phyloP scores from a whole-genome alignment of 2,888 invertebrate genomes.

The Drosophila nr. fundita region DNA sequence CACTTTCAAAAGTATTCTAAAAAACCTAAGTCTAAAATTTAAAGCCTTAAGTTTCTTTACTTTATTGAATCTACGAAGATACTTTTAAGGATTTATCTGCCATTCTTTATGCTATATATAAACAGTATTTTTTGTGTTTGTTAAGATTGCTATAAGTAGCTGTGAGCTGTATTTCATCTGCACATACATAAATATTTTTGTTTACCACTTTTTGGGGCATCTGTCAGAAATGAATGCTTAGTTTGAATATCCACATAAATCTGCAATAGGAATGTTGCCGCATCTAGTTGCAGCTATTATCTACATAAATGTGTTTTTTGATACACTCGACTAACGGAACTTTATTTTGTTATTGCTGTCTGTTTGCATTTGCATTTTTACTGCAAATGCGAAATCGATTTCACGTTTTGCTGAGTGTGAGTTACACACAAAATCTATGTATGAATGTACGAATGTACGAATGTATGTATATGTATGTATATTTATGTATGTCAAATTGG shows the following conservation, averaged over 20 bases:
- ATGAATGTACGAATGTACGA: constrained; percentile 28
- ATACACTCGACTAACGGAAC: constrained; percentile 48
- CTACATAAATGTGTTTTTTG: constrained; percentile 19
- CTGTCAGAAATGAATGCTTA: not conserved
- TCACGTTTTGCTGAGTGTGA: constrained; percentile 29
- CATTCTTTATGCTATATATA: not conserved
- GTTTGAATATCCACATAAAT: constrained; percentile 17
- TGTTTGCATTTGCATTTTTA: constrained; percentile 66
- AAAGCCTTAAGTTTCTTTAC: fast-evolving
- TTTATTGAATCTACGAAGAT: not conserved
- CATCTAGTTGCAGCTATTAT: constrained; percentile 24
- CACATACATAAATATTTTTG: not conserved
- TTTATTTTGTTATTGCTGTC: constrained; percentile 21
- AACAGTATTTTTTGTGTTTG: not conserved
- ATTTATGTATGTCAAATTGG: constrained; percentile 15
- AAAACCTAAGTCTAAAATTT: not conserved
- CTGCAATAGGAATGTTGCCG: constrained; percentile 7
- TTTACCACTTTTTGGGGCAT: not conserved
- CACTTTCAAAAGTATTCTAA: not conserved
- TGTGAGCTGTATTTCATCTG: not conserved
- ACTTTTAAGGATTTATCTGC: not conserved
- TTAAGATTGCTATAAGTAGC: not conserved
- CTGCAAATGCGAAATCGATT: constrained; percentile 66
- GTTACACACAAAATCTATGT: constrained; percentile 17
- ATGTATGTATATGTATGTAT: not conserved